Conservation (phyloP, 2,113 vertebrate genomes). For the Eolophus roseicapilla region DNA sequence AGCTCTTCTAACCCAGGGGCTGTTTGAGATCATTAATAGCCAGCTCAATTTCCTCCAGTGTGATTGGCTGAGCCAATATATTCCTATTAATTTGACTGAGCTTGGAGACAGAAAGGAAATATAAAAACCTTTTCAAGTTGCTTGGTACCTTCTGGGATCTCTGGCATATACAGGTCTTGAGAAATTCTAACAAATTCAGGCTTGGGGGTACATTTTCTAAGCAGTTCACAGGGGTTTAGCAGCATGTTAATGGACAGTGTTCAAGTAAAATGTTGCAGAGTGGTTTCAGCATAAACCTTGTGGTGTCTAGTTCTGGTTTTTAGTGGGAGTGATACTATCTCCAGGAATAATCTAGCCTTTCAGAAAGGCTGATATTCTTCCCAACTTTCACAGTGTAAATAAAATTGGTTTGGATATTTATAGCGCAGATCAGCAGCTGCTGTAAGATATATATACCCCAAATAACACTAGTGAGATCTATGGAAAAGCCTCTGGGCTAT, state of each 20-base stretch:
- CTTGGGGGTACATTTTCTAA: background rate
- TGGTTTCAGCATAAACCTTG: background rate
- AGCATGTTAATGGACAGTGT: background rate
- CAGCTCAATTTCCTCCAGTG: background rate
- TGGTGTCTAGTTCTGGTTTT: background rate
- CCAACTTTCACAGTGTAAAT: background rate
- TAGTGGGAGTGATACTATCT: background rate
- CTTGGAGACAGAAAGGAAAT: background rate
- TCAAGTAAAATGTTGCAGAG: background rate
- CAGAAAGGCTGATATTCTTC: background rate
- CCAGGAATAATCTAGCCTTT: background rate
- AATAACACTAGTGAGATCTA: background rate
- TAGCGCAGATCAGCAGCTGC: background rate
- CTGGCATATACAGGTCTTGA: background rate
- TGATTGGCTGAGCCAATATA: background rate
- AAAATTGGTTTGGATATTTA: constrained; percentile 6
- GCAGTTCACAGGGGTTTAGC: background rate
- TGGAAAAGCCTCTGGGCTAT: background rate
- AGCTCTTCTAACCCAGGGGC: background rate
- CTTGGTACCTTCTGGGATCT: constrained; percentile 12
- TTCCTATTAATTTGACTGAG: constrained; percentile 35
- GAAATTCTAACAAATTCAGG: background rate
- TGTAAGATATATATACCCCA: background rate
- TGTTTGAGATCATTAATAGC: constrained; percentile 13
- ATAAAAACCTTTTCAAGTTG: background rate